phyloP scores from a whole-genome alignment of 2,113 vertebrate species.

The Bucco capensis region DNA sequence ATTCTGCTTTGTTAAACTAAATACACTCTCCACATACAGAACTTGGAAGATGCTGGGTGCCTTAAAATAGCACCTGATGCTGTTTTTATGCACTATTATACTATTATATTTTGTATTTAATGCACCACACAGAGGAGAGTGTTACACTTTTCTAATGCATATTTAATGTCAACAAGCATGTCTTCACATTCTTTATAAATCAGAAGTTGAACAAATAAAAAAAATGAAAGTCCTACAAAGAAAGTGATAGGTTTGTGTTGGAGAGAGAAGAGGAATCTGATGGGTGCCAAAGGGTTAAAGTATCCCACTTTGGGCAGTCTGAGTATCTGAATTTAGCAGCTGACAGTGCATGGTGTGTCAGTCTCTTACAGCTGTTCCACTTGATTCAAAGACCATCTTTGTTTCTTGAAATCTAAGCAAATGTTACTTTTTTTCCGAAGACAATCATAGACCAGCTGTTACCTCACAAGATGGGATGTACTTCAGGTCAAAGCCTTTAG shows the following conservation, averaged over 20 bases:
- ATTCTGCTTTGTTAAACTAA: background rate
- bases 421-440: slow-evolving; percentile 65
- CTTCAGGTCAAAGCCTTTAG: slow-evolving; percentile 38
- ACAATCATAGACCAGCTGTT: slow-evolving; percentile 69
- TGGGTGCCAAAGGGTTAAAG: slow-evolving; percentile 59
- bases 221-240: background rate
- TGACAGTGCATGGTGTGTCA: slow-evolving; percentile 59
- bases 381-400: slow-evolving; percentile 76
- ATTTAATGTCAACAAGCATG: background rate
- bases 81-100: background rate
- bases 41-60: background rate
- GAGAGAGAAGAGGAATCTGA: background rate
- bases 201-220: background rate
- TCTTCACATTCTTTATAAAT: background rate
- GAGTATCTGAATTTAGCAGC: slow-evolving; percentile 65
- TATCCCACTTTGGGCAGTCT: background rate
- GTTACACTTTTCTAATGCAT: background rate
- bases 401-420: slow-evolving; percentile 74
- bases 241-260: background rate
- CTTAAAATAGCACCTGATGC: background rate
- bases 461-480: slow-evolving; percentile 47
- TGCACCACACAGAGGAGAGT: background rate
- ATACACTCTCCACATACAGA: background rate
- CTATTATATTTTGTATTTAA: background rate
- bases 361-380: slow-evolving; percentile 71